Percentiles rank a stretch among this genome's conserved stretches.
These are phyloP conservation scores for Cephus pulcher DNA, from an alignment of 2,888 invertebrate genomes.

Conservation along the genomic window DNA sequence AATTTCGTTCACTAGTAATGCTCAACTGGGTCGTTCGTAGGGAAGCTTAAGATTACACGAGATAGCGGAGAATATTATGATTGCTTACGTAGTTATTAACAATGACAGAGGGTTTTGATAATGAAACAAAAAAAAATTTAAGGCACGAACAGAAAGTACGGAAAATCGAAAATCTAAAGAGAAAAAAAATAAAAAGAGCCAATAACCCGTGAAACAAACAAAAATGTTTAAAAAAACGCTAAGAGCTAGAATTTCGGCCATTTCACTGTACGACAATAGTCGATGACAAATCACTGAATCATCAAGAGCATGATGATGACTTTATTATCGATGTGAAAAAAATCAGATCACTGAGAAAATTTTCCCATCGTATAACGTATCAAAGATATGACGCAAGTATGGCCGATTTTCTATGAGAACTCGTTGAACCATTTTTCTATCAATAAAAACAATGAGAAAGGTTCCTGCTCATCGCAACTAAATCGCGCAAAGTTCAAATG, in stretches of 20 bases:
- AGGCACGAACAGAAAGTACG: not conserved
- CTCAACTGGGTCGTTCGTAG: conserved; percentile 24
- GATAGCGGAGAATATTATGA: conserved; percentile 18
- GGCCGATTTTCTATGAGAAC: not conserved
- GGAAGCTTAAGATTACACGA: conserved; percentile 26
- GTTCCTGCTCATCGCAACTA: not conserved
- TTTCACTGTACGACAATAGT: not conserved
- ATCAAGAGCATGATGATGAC: not conserved
- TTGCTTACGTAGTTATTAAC: conserved; percentile 3
- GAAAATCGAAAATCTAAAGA: not conserved
- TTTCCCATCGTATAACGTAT: not conserved
- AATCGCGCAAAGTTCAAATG: not conserved
- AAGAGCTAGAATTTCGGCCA: not conserved
- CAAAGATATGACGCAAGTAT: not conserved
- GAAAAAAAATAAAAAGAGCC: conserved; percentile 27
- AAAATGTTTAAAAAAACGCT: conserved; percentile 2
- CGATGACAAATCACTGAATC: not conserved
- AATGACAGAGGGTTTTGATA: not conserved
- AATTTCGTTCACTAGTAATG: conserved; percentile 31
- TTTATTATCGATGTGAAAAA: not conserved
- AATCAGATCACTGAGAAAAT: not conserved
- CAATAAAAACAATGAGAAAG: not conserved
- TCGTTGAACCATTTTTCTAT: not conserved
- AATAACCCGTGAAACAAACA: conserved; percentile 57
- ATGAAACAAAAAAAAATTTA: not conserved